Evolutionary conservation across 2,113 vertebrate genomes (phyloP).

Genomic region (rabbit (Oryctolagus cuniculus)): mOryCun1.1 NC_091434.1:136342001-136342500

Average conservation of each 20-base stretch:
- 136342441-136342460: too few species aligned
- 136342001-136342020: not conserved
- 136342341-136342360: not conserved
- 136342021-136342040: not conserved
- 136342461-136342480: too few species aligned
- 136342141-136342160: not conserved
- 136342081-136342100: not conserved
- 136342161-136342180: not conserved
- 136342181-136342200: not conserved
- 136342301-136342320: not conserved
- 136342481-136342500: too few species aligned
- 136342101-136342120: not conserved
- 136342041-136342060: not conserved
- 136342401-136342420: not conserved
- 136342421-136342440: too few species aligned
- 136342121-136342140: not conserved
- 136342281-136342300: not conserved
- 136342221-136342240: not conserved
- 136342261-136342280: not conserved
- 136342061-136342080: not conserved
- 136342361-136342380: not conserved
- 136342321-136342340: conserved; percentile 17
- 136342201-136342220: not conserved
- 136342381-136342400: not conserved
- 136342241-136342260: not conserved